Conservation (phyloP, 2,888 invertebrate genomes). For the Galeruca laticollis region DNA sequence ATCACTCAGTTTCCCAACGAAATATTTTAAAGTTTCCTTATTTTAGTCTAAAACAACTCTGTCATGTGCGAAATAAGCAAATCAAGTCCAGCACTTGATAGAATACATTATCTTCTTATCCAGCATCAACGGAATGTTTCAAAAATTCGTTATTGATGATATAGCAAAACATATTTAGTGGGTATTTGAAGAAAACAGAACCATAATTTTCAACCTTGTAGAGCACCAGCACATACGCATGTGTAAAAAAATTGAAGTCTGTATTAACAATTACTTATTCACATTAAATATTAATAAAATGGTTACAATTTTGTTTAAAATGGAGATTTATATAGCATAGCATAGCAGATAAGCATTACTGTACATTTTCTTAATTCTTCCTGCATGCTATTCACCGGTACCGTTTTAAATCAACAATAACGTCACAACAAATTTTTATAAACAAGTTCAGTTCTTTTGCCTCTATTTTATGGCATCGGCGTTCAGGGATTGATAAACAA, state of each 20-base stretch:
- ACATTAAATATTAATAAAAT: not conserved
- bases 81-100: too few relatives aligned
- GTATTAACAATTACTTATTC: conserved; percentile 26
- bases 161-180: not conserved
- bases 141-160: not conserved
- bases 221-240: conserved; percentile 56
- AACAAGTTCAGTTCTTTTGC: too few relatives aligned
- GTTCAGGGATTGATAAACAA: not conserved
- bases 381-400: not conserved
- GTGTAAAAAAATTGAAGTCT: conserved; percentile 38
- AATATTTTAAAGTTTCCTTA: too few relatives aligned
- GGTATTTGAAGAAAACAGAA: conserved; percentile 47
- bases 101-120: too few relatives aligned
- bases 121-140: too few relatives aligned
- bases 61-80: too few relatives aligned
- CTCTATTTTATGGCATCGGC: too few relatives aligned
- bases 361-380: not conserved
- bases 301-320: not conserved
- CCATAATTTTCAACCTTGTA: conserved; percentile 51
- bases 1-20: too few relatives aligned
- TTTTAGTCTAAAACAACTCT: too few relatives aligned
- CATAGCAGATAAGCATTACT: too few relatives aligned
- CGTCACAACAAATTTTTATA: too few relatives aligned
- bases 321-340: not conserved
- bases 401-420: not conserved